Evolutionary conservation across 2,888 invertebrate species (phyloP), one percentile per base, ranked within the genome.

Genomic region (Glaucopsyche alexis): DNA sequence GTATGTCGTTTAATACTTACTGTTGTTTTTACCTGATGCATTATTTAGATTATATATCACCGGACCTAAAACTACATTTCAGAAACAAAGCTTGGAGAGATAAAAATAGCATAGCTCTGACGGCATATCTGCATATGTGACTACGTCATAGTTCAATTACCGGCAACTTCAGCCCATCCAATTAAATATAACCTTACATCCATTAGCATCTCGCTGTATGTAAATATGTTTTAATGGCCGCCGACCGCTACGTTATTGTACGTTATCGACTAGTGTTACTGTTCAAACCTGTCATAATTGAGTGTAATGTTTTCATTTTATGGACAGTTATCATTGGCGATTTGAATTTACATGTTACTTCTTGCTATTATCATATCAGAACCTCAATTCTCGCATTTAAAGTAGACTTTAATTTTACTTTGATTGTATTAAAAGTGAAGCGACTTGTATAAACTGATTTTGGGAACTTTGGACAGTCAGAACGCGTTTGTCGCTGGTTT

Each of bases 161-260:
- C 89, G 81, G 89, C 86, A 90, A 91, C 92, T 92, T 91, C 91
- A 89, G 87, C 90, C 85, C 85, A 90, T 87, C 88, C 90, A 91
- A 91, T 91, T 93, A 91, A 91, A 89, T 85, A 86, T 90, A 91
- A 90, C 90, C 89, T 87, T 87, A 85, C 89, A 88, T 91, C 92
- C 91, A 92, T 92, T 92, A 91, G 89, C 84, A 83, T 81, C 82
- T 82, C 83, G 83, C 87, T 91, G 91, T 91, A 83, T 88, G 90
- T 90, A 83, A 89, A 89, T 90, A 88, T 78, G 72, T 73, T 3
- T 29, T 55, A 66, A 42, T 64, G 45, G 45, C 50, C 55, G n/a
- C 38, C 49, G 16, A 14, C 47, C 19, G 69, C 29, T 5, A 49
- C 14, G 40, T 65, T 14, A 69, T 49, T 67, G 45, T 45, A 45